Base-by-base conservation (phyloP, 2,888 invertebrate species). In the Ashinkailepas kermadecensis region DNA sequence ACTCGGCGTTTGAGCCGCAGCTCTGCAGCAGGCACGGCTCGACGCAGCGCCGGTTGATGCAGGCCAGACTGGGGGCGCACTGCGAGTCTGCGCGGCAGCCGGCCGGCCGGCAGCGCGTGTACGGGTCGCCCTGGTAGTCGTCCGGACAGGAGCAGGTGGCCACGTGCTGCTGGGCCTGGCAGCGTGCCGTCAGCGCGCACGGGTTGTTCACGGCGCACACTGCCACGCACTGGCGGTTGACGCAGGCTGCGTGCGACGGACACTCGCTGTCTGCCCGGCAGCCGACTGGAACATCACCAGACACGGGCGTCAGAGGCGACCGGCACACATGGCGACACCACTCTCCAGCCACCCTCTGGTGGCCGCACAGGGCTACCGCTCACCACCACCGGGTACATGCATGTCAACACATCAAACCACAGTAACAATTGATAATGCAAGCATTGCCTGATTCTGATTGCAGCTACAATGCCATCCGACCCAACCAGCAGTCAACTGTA, bases 1-100 rank as follows among this genome's bases (percentile, higher is more conserved):
- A 96, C 84, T 93, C 91, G 10, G 95, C 95, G 86, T 95, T 95
- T 81, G 91, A 91, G 78, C 92, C 92, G 86, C 95, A 96, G 0
- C 95, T 95, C 74, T 81, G 81, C 56, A 11, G 25, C 39, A 82
- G 80, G 65, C 94, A 87, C 21, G 93, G 93, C 86, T 92, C 91
- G 83, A 91, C 89, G 86, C 95, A 95, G 85, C 91, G 92, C 84
- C 91, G 90, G 82, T 89, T 88, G 21, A 92, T 89, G 86, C 94
- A 95, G 0, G 85, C 85, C 82, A 85, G 85, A 82, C 85, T 83
- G 70, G 83, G 84, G 11, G 85, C 85, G 81, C 86, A 86, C 74
- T 86, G 86, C 25, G 54, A n/a, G 80, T 83, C 78, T 54, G 82
- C 62, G 21, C 70, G 81, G 81, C 84, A 84, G n/a, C 82, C 82